Conservation (phyloP, 2,113 vertebrate genomes). For the Thamnophis sirtalis region DNA sequence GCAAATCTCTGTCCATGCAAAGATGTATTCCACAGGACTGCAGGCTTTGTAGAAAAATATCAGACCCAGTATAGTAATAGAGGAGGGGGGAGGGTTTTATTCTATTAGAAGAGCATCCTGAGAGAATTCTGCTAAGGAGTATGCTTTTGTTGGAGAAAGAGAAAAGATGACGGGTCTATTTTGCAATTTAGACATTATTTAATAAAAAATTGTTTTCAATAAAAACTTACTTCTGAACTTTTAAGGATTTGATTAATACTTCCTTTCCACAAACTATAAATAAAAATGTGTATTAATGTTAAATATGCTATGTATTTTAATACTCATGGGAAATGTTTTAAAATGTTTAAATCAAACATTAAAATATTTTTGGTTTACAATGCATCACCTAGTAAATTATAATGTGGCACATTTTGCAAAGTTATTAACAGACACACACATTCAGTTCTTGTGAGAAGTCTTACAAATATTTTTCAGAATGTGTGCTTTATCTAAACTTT, state of each 20-base stretch:
- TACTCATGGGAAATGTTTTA: not conserved
- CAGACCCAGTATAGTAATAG: not conserved
- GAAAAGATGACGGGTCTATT: not conserved
- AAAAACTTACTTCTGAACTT: not conserved
- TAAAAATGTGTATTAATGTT: not conserved
- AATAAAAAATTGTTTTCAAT: not conserved
- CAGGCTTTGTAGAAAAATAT: not conserved
- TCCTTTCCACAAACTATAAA: not conserved
- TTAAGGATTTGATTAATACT: not conserved
- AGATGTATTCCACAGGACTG: not conserved
- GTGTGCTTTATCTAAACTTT: not conserved
- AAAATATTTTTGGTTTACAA: not conserved
- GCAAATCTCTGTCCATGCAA: not conserved
- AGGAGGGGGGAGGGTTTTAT: not conserved
- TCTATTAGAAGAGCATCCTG: not conserved
- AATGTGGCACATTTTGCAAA: not conserved
- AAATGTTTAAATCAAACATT: not conserved
- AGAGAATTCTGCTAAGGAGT: not conserved
- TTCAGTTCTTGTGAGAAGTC: not conserved
- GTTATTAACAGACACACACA: not conserved
- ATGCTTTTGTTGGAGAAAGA: not conserved
- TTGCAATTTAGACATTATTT: not conserved
- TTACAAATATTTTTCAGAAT: not conserved
- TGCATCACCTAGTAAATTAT: not conserved
- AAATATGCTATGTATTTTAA: not conserved